Evolutionary conservation across 2,797 vertebrate species (phyloP).

Genomic region (Syngnathus rostellatus): DNA sequence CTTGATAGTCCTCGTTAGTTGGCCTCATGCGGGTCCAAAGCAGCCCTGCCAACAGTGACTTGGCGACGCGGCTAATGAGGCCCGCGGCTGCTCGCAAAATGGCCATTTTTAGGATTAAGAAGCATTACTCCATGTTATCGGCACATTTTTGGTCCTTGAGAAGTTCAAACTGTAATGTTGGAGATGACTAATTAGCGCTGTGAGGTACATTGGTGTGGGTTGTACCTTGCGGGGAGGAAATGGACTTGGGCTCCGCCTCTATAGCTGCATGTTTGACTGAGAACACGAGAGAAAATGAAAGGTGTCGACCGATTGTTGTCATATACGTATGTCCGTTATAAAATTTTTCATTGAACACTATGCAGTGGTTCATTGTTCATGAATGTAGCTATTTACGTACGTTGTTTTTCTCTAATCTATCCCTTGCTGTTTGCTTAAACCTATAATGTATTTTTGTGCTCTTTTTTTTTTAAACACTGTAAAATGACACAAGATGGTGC

Average conservation of each 20-base stretch:
- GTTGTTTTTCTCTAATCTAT: background rate
- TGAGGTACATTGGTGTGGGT: background rate
- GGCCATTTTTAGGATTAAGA: slow-evolving; percentile 86
- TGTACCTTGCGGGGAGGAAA: background rate
- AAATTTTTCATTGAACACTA: background rate
- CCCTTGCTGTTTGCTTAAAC: background rate
- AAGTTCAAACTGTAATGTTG: background rate
- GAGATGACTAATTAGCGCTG: background rate
- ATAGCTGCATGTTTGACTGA: background rate
- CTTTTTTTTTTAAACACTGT: background rate
- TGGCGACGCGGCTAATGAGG: slow-evolving; percentile 95
- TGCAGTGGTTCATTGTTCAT: no score
- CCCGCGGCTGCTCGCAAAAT: slow-evolving; percentile 77
- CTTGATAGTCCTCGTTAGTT: slow-evolving; percentile 44
- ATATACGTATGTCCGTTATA: background rate
- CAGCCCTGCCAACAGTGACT: slow-evolving; percentile 70
- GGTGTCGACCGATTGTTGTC: background rate
- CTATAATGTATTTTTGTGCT: background rate
- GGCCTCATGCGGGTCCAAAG: slow-evolving; percentile 36
- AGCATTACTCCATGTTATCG: slow-evolving; percentile 59
- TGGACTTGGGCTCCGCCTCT: background rate
- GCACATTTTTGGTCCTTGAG: background rate
- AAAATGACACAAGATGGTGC: background rate
- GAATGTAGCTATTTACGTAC: no score
- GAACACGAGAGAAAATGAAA: background rate